A percentile compares a stretch with the other conserved stretches of the same genome.
phyloP scores from a whole-genome alignment of 2,113 vertebrate species.

The Semnopithecus entellus region DNA sequence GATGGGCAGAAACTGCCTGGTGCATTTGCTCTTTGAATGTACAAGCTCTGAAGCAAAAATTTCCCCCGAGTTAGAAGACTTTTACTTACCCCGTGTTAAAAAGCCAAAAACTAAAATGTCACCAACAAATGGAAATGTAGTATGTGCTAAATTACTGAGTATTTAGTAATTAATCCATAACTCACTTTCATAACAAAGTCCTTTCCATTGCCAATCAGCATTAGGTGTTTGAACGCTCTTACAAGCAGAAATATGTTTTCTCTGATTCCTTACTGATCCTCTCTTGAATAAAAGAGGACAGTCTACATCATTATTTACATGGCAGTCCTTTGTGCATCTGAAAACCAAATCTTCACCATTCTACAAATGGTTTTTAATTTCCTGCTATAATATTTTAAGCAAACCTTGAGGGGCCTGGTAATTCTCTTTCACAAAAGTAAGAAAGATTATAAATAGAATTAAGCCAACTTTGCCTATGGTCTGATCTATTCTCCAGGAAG shows the following conservation, averaged over 20 bases:
- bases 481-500: constrained; percentile 18
- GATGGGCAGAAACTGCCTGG: not conserved
- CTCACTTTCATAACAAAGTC: not conserved
- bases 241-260: not conserved
- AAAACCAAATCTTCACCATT: constrained; percentile 20
- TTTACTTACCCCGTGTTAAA: not conserved
- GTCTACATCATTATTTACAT: not conserved
- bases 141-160: not conserved
- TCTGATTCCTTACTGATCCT: not conserved
- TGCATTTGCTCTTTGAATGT: not conserved
- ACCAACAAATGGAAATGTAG: not conserved
- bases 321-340: not conserved
- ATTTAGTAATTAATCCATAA: not conserved
- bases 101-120: not conserved
- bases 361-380: constrained; percentile 32
- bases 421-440: constrained; percentile 9
- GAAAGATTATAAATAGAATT: constrained; percentile 15
- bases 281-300: not conserved
- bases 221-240: not conserved
- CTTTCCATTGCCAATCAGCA: not conserved
- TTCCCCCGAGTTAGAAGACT: not conserved
- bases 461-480: not conserved
- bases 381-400: constrained; percentile 12
- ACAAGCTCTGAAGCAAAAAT: not conserved
- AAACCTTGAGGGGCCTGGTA: not conserved